phyloP scores from a whole-genome alignment of 2,113 vertebrate species.

The Ceyx melanurus region DNA sequence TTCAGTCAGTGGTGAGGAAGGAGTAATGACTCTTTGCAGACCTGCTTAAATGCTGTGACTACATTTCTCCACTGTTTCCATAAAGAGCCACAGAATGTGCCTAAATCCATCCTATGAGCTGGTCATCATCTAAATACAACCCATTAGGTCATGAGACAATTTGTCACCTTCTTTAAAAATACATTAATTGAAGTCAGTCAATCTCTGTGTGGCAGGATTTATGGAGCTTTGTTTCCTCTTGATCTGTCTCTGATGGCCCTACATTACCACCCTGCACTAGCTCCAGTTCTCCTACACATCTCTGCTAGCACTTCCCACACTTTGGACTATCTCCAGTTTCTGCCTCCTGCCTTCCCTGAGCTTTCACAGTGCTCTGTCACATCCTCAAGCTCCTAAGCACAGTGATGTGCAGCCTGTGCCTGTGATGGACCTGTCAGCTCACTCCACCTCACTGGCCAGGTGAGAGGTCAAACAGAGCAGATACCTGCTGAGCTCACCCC shows the following conservation, averaged over 20 bases:
- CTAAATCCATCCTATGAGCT: background rate
- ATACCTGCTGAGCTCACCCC: background rate
- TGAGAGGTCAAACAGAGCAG: background rate
- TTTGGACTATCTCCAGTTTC: background rate
- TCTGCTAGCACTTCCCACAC: background rate
- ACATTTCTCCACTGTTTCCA: slow-evolving; percentile 4
- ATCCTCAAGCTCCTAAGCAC: background rate
- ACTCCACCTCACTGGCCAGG: accelerated
- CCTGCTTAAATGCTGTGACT: slow-evolving; percentile 8
- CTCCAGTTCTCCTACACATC: background rate
- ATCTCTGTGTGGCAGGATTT: background rate
- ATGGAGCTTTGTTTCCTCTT: background rate
- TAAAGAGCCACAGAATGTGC: background rate
- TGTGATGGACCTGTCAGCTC: background rate
- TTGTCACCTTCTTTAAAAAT: background rate
- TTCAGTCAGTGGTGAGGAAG: background rate
- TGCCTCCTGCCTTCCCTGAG: background rate
- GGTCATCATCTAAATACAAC: background rate
- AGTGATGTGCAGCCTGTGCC: background rate
- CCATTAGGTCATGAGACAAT: background rate
- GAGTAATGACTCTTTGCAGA: background rate
- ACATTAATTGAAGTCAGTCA: background rate
- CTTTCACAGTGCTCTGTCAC: background rate
- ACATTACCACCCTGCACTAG: background rate
- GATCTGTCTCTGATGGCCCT: background rate